Percentiles rank a stretch among this genome's conserved stretches.
Conservation (phyloP, 1,140 invertebrate genomes). For the Rhyacophila brunnea region DNA sequence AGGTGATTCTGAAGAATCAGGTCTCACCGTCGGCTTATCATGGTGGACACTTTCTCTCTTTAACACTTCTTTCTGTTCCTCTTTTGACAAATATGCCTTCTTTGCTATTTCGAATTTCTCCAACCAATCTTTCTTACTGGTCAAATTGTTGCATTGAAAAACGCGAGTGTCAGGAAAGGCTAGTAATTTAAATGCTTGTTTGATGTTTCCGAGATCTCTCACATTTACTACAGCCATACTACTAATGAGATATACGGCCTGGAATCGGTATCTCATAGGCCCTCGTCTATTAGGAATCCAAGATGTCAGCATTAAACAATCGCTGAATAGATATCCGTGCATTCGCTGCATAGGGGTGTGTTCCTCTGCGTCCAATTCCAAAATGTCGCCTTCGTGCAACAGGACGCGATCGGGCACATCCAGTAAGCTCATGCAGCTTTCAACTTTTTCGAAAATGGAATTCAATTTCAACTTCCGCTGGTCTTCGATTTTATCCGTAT, state of each 20-base stretch:
- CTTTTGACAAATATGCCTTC: slow-evolving; percentile 73
- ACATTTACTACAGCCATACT: slow-evolving; percentile 95
- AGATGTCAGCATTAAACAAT: slow-evolving; percentile 62
- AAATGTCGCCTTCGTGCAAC: slow-evolving; percentile 84
- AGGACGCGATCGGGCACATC: slow-evolving; percentile 76
- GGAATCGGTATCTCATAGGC: slow-evolving; percentile 85
- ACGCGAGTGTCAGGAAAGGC: slow-evolving; percentile 92
- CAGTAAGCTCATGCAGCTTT: slow-evolving; percentile 78
- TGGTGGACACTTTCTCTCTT: slow-evolving; percentile 42
- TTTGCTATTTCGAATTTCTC: slow-evolving; percentile 92
- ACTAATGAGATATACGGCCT: slow-evolving; percentile 87
- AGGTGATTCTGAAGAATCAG: slow-evolving; percentile 48
- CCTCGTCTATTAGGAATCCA: slow-evolving; percentile 74
- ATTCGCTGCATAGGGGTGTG: slow-evolving; percentile 83
- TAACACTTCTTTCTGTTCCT: slow-evolving; percentile 59
- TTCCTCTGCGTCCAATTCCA: slow-evolving; percentile 85
- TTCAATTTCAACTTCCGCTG: slow-evolving; percentile 75
- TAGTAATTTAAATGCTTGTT: slow-evolving; percentile 91
- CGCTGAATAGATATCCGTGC: slow-evolving; percentile 91
- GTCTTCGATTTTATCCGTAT: slow-evolving; percentile 63
- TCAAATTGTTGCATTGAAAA: slow-evolving; percentile 85
- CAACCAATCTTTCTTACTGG: slow-evolving; percentile 92
- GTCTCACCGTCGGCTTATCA: slow-evolving; percentile 43
- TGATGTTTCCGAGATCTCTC: slow-evolving; percentile 83
- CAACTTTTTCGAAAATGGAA: slow-evolving; percentile 81